phyloP scores from a whole-genome alignment of 1,140 invertebrate species.

The Sitobion miscanthi region DNA sequence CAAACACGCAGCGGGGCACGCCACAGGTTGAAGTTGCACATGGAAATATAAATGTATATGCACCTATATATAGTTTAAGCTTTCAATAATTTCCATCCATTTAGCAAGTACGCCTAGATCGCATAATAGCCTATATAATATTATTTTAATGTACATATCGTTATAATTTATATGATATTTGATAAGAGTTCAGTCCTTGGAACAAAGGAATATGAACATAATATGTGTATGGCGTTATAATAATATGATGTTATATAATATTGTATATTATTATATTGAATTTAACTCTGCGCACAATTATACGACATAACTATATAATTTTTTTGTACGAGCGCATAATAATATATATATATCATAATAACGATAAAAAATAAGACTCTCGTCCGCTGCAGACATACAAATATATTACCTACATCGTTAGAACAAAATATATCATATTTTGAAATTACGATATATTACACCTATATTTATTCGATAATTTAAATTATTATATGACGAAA shows the following conservation, averaged over 20 bases:
- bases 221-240: neutral
- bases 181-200: neutral
- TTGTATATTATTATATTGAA: neutral
- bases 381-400: neutral
- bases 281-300: neutral
- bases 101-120: neutral
- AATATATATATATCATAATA: neutral
- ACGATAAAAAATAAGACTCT: neutral
- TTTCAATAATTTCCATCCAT: neutral
- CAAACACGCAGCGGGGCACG: neutral
- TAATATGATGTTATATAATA: neutral
- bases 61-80: neutral
- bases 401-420: neutral
- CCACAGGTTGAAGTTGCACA: neutral
- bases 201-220: neutral
- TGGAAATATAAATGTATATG: neutral
- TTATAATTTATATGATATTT: slow-evolving; percentile 23
- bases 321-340: neutral
- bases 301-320: neutral
- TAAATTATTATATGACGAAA: neutral
- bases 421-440: neutral
- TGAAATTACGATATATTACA: neutral
- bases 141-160: neutral
- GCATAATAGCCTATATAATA: neutral
- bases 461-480: neutral